Conservation (phyloP, 2,113 vertebrate genomes). For the Hippocampus comes region DNA sequence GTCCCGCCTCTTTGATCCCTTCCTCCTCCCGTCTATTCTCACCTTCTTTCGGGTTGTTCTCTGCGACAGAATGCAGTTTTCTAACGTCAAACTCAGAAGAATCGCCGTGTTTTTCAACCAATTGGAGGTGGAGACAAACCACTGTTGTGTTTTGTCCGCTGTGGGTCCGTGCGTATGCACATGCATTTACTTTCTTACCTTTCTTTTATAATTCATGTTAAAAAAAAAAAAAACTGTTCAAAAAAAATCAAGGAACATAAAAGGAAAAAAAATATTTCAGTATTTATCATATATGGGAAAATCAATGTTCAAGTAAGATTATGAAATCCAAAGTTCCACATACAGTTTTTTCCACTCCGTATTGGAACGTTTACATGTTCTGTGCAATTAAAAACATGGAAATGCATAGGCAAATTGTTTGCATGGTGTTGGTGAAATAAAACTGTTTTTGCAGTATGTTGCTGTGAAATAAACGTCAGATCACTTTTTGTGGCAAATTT, state of each 20-base stretch:
- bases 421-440: too few species aligned
- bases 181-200: not conserved
- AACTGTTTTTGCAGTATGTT: too few species aligned
- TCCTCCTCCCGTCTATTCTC: constrained; percentile 44
- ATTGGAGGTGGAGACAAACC: constrained; percentile 1
- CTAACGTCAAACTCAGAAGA: constrained; percentile 16
- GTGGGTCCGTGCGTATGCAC: not conserved
- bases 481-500: too few species aligned
- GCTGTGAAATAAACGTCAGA: too few species aligned
- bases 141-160: not conserved
- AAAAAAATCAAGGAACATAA: not conserved
- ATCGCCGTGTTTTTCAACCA: not conserved
- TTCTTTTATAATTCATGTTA: not conserved
- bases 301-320: not conserved
- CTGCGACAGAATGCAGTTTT: constrained; percentile 32
- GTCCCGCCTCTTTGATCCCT: constrained; percentile 66
- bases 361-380: too few species aligned
- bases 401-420: too few species aligned
- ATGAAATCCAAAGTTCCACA: not conserved
- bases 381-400: too few species aligned
- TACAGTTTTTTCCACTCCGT: too few species aligned
- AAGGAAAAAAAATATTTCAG: not conserved
- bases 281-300: not conserved
- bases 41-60: constrained; percentile 56
- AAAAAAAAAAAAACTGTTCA: not conserved